Base-by-base conservation (phyloP, 2,797 vertebrate species). In the Cossypha caffra region DNA sequence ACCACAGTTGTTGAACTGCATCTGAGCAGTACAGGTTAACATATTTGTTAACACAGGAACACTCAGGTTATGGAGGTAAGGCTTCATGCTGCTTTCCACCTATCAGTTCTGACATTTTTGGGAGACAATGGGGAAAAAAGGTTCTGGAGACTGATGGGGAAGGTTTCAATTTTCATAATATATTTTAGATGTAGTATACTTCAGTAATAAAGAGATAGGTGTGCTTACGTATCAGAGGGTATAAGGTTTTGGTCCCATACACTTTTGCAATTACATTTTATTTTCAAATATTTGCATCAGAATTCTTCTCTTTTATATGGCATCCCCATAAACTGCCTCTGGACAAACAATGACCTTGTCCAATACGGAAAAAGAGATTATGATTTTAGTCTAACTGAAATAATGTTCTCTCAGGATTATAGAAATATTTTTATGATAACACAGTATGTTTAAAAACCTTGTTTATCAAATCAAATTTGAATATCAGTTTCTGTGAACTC, bases 171-270 rank as follows among this genome's bases (percentile, higher is more conserved):
- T 57, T 89, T 67, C 17, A 13, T 71, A 11, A 35, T 26, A 66
- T 0, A 4, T 58, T 85, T 42, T 17, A n/a, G 5, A 5, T 63
- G 28, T 15, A 40, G 2, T 17, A 14, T 25, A 26, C 2, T 43
- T 68, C 3, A 14, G 14, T 43, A 55, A 43, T 28, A 45, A 47
- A 42, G 10, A 77, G 4, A 37, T 35, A 14, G 12, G 5, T 31
- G 1, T 55, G 19, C 16, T 43, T 73, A 18, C 0, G 0, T 28
- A 11, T 12, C 33, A 75, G 42, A 75, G 7, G 2, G 1, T 47
- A 17, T 16, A 50, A 29, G 5, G 12, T 21, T 6, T 28, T 83
- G 63, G 5, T 35, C 61, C 20, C 5, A 14, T 11, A 18, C 33
- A 5, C 3, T 66, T 85, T 69, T 59, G 2, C 2, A 76, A 51